Percentiles rank a stretch among this genome's conserved stretches.
Evolutionary conservation across 2,888 invertebrate genomes (phyloP).

Genomic region (Mimachlamys varia): DNA sequence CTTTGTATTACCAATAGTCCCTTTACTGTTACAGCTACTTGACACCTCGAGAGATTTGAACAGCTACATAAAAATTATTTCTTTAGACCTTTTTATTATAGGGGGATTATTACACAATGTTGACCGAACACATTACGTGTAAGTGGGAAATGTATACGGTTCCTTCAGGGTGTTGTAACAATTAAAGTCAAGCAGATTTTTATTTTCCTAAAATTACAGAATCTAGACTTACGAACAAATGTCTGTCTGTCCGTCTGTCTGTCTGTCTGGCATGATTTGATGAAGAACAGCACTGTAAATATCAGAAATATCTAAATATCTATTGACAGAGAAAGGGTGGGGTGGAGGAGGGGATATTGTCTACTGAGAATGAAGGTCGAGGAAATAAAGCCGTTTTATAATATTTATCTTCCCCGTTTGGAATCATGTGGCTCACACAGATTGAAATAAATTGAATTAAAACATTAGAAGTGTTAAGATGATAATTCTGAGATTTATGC

Average conservation of each 20-base stretch:
- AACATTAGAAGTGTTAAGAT: background rate
- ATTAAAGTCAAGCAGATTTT: background rate
- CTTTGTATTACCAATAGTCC: background rate
- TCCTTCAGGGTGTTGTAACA: background rate
- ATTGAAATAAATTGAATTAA: background rate
- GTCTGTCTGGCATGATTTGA: background rate
- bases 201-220: conserved; percentile 10
- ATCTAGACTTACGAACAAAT: conserved; percentile 8
- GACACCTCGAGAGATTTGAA: background rate
- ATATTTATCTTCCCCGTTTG: background rate
- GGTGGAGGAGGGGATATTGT: background rate
- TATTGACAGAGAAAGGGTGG: too few species aligned
- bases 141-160: background rate
- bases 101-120: background rate
- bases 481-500: background rate
- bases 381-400: background rate
- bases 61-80: background rate
- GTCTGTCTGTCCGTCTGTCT: background rate
- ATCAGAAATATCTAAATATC: background rate
- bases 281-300: background rate
- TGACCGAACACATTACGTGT: background rate
- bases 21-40: background rate
- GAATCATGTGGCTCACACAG: background rate
- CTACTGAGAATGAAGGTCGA: background rate
- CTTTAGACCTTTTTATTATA: background rate